Percentiles rank a stretch among this genome's conserved stretches.
Conservation (phyloP, 2,113 vertebrate genomes). For the Dicrurus megarhynchus region DNA sequence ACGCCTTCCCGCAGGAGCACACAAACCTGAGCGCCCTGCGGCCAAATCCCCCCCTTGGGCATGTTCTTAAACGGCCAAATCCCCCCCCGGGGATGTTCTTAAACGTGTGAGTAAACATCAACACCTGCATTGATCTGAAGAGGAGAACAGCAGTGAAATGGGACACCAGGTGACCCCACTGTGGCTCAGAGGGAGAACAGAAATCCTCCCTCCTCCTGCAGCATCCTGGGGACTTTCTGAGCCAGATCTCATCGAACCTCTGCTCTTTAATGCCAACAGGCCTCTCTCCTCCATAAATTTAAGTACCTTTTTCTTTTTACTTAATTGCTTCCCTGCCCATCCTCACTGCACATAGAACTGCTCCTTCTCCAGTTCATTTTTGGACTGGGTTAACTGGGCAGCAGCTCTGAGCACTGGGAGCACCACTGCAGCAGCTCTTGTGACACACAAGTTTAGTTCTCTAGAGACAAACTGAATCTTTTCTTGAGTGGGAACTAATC, state of each 20-base stretch:
- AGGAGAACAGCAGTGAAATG: rapidly evolving
- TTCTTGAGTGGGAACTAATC: neutral
- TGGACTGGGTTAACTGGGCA: neutral
- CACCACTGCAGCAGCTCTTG: neutral
- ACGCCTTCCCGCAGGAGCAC: neutral
- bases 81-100: rapidly evolving
- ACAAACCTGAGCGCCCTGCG: neutral
- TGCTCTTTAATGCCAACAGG: rapidly evolving
- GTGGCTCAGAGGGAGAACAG: neutral
- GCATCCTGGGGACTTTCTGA: neutral
- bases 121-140: neutral
- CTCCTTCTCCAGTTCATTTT: neutral
- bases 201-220: neutral
- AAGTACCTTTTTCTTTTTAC: neutral
- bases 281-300: neutral
- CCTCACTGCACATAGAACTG: neutral
- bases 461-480: neutral
- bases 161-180: neutral
- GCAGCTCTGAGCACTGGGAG: neutral
- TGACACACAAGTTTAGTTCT: neutral
- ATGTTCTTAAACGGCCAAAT: neutral
- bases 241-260: neutral
- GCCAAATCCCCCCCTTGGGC: neutral
- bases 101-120: neutral
- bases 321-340: neutral